Evolutionary conservation across 2,113 vertebrate genomes (phyloP), one percentile per base, ranked within the genome.

Genomic region (Platysternon megacephalum): DNA sequence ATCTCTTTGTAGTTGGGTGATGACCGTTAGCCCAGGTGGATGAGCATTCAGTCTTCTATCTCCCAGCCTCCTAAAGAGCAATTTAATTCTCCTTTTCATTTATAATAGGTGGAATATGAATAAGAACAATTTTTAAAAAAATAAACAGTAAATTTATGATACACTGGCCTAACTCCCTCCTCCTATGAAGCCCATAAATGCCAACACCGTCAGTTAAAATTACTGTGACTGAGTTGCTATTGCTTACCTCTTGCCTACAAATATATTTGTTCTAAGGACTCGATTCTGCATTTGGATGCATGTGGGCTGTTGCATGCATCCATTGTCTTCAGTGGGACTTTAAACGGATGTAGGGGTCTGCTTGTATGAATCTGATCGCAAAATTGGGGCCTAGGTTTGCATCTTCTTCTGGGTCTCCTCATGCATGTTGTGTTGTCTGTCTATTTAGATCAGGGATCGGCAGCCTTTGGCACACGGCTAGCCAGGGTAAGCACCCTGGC

Each of bases 1-100:
- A 53, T 89, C 39, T 87, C 53, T 91, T 56, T 96, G 48, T 94
- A 94, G 94, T 1, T 87, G 82, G 93, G 68, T 88, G 95, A 56
- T 28, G 52, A 8, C 42, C 82, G n/a, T 95, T 97, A 96, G 96
- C 92, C 92, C 42, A 39, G 6, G 28, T 68, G 51, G 81, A 90
- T 96, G 92, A 93, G 55, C 79, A 86, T 82, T 58, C n/a, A 68
- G 12, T 61, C 35, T 10, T 76, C 55, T 46, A 5, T 28, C 53
- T 53, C 16, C 39, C 52, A 11, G 7, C 42, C 44, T 26, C 95
- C 32, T 74, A 79, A 95, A 86, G 85, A 79, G 26, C 32, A 88
- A 97, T 94, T 93, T 86, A 65, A 32, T 81, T 94, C 14, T 81
- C 93, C 11, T 56, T 84, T 29, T n/a, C 87, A 84, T 78, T 28